phyloP scores from a whole-genome alignment of 2,888 invertebrate genomes.

The Melanargia galathea region DNA sequence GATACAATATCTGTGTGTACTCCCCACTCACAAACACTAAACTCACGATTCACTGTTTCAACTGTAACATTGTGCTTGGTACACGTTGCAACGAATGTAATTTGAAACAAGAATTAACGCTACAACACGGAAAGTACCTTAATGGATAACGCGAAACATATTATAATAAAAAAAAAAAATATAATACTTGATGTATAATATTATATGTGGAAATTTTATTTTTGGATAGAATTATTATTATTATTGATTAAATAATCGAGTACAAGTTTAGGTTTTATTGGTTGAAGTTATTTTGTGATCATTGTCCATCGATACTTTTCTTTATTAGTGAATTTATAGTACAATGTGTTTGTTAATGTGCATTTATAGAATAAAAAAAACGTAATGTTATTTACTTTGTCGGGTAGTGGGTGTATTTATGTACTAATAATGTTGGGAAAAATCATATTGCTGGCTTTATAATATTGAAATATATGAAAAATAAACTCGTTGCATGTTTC shows the following conservation, averaged over 20 bases:
- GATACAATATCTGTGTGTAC: slow-evolving; percentile 1
- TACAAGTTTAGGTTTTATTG: slow-evolving; percentile 49
- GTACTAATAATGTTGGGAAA: slow-evolving; percentile 20
- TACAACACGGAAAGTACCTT: slow-evolving; percentile 33
- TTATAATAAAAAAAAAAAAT: slow-evolving; percentile 52
- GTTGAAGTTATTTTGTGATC: slow-evolving; percentile 41
- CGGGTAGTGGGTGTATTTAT: slow-evolving; percentile 32
- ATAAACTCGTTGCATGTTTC: slow-evolving; percentile 10
- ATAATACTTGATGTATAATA: slow-evolving; percentile 69
- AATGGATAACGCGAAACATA: slow-evolving; percentile 41
- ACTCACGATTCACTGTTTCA: slow-evolving; percentile 1
- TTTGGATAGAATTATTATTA: slow-evolving; percentile 66
- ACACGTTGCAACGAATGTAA: slow-evolving; percentile 2
- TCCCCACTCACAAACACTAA: slow-evolving; percentile 1
- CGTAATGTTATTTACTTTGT: slow-evolving; percentile 34
- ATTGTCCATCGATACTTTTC: slow-evolving; percentile 50
- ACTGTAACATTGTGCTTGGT: slow-evolving; percentile 18
- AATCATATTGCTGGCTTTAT: slow-evolving; percentile 17
- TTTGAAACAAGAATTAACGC: slow-evolving; percentile 19
- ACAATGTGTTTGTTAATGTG: slow-evolving; percentile 69
- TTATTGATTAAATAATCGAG: slow-evolving; percentile 61
- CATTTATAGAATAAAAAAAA: slow-evolving; percentile 69
- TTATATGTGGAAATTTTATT: slow-evolving; percentile 68
- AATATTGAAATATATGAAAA: neutral
- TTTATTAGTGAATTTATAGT: slow-evolving; percentile 56